Conservation (phyloP, 2,888 invertebrate species). For the Cheilosia grossa region DNA sequence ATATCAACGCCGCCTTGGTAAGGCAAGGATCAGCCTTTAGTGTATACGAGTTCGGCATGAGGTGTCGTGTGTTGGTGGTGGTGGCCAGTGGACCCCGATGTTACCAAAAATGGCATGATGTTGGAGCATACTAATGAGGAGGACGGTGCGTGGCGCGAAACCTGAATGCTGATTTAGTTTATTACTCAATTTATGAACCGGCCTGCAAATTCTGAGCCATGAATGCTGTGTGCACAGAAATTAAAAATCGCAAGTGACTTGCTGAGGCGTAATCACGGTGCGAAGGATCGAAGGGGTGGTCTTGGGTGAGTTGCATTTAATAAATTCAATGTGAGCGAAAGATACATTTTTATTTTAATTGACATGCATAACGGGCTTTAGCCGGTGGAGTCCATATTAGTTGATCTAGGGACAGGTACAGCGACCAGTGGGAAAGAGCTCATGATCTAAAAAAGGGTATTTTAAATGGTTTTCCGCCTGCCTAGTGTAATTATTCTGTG, state of each 20-base stretch:
- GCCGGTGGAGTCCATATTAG: background rate
- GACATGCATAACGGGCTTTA: background rate
- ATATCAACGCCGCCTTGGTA: conserved; percentile 48
- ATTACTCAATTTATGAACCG: conserved; percentile 64
- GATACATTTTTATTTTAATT: background rate
- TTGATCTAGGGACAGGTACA: too few species aligned
- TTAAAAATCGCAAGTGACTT: conserved; percentile 62
- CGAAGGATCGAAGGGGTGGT: background rate
- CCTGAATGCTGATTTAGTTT: conserved; percentile 53
- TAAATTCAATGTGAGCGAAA: conserved; percentile 11
- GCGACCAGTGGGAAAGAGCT: too few species aligned
- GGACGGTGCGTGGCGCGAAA: conserved; percentile 54
- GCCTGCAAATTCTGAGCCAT: background rate
- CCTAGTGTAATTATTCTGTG: too few species aligned
- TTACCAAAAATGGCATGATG: conserved; percentile 62
- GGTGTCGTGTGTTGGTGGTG: background rate
- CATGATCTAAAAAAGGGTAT: background rate
- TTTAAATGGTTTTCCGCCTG: background rate
- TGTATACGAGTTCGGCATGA: background rate
- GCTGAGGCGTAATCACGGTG: background rate
- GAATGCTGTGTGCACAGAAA: conserved; percentile 21
- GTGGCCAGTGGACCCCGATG: conserved; percentile 16
- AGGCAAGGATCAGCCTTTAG: conserved; percentile 25
- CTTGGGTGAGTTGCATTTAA: background rate
- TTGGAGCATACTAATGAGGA: conserved; percentile 46